phyloP scores from a whole-genome alignment of 2,113 vertebrate genomes.

The Ahaetulla prasina region DNA sequence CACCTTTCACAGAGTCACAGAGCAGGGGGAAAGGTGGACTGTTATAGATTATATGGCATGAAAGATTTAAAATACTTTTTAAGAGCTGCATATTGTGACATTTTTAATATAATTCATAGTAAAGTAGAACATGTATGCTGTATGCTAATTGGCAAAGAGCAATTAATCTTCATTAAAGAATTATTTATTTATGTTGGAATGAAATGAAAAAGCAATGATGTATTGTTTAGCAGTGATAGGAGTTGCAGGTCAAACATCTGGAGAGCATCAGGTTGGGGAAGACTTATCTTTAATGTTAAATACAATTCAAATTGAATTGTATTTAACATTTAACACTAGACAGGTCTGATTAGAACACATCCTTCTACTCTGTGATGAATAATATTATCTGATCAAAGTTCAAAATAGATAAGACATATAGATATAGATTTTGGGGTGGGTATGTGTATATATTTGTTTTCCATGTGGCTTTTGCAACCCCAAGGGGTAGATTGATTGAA shows the following conservation, averaged over 20 bases:
- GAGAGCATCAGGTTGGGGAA: not conserved
- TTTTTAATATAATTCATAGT: not conserved
- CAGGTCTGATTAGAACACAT: not conserved
- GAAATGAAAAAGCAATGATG: not conserved
- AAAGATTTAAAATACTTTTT: conserved; percentile 2
- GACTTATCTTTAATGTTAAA: not conserved
- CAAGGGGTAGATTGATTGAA: not conserved
- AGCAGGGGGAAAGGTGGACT: not conserved
- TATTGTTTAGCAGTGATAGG: not conserved
- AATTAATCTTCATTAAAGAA: not conserved
- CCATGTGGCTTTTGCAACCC: conserved; percentile 13
- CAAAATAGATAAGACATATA: conserved; percentile 1
- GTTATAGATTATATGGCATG: not conserved
- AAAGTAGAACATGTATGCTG: not conserved
- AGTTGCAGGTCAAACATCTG: not conserved
- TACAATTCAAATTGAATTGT: not conserved
- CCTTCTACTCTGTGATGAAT: conserved; percentile 7
- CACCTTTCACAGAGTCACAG: not conserved
- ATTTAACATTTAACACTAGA: not conserved
- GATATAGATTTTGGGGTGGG: not conserved
- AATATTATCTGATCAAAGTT: not conserved
- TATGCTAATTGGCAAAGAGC: not conserved
- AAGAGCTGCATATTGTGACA: not conserved
- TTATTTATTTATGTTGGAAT: not conserved
- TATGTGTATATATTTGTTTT: not conserved